Percentiles rank a stretch among this genome's conserved stretches.
phyloP scores from a whole-genome alignment of 2,113 vertebrate species.

The Hypomesus transpacificus region DNA sequence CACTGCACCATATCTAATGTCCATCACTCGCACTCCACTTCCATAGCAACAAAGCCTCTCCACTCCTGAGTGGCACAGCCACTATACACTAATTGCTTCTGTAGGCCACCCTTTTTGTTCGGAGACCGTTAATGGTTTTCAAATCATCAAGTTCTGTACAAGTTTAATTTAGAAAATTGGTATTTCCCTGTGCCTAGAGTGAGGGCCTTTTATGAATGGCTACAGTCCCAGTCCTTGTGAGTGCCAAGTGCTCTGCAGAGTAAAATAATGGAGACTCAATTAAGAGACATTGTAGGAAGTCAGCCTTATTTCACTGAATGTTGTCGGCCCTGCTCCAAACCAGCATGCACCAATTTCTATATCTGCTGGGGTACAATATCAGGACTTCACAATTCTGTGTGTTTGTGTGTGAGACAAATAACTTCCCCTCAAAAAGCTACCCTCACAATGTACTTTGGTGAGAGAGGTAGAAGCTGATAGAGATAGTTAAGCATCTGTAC shows the following conservation, averaged over 20 bases:
- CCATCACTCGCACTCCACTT: background rate
- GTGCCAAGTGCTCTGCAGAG: slow-evolving; percentile 16
- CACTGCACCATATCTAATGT: background rate
- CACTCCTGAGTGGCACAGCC: background rate
- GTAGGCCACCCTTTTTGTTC: slow-evolving; percentile 2
- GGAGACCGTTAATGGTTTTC: slow-evolving; percentile 16
- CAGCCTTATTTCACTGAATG: background rate
- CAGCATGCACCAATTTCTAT: slow-evolving; percentile 10
- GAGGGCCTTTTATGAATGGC: slow-evolving; percentile 7
- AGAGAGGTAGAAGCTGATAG: background rate
- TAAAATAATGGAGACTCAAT: slow-evolving; percentile 12
- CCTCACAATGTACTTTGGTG: background rate
- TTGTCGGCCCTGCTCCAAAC: background rate
- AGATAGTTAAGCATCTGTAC: background rate
- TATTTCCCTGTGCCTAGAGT: slow-evolving; percentile 10
- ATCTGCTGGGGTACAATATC: slow-evolving; percentile 10
- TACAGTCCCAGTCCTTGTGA: background rate
- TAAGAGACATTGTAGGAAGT: slow-evolving; percentile 8
- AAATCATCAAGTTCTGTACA: slow-evolving; percentile 6
- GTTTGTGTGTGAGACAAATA: slow-evolving; percentile 15
- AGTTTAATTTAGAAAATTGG: slow-evolving; percentile 19
- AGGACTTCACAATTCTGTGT: slow-evolving; percentile 14
- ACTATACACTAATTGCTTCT: slow-evolving; percentile 3
- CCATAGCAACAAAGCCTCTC: background rate
- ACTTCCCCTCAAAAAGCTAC: background rate